Evolutionary conservation across 2,113 vertebrate genomes (phyloP).

Genomic region (Crotalus viridis): DNA sequence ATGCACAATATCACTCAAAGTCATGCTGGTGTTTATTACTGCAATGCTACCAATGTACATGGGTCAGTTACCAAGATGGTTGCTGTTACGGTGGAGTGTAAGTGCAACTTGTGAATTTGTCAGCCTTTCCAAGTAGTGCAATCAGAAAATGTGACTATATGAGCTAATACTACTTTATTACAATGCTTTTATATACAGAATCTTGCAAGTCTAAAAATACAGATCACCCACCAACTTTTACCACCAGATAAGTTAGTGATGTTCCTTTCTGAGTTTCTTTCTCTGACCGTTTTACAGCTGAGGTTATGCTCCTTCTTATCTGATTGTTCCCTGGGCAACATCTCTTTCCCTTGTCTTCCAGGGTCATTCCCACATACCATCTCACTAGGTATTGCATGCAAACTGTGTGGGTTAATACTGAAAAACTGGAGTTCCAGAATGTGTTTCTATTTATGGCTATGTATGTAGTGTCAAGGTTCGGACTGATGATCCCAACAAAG

Average conservation of each 20-base stretch:
- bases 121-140: not conserved
- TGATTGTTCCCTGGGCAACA: not conserved
- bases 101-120: conserved; percentile 26
- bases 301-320: no score
- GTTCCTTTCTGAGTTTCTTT: not conserved
- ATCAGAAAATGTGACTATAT: not conserved
- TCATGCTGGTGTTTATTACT: conserved; percentile 38
- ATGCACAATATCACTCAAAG: not conserved
- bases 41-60: conserved; percentile 28
- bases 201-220: not conserved
- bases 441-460: not conserved
- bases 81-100: conserved; percentile 26
- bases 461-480: not conserved
- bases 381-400: not conserved
- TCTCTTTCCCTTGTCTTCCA: not conserved
- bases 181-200: not conserved
- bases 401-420: not conserved
- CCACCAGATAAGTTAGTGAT: not conserved
- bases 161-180: not conserved
- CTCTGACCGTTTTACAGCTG: not conserved
- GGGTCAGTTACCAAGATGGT: conserved; percentile 30
- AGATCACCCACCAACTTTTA: not conserved
- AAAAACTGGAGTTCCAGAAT: not conserved
- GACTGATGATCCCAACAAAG: no score
- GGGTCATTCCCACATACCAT: not conserved